phyloP scores from a whole-genome alignment of 1,140 invertebrate genomes.

The Caenorhabditis inopinata region DNA sequence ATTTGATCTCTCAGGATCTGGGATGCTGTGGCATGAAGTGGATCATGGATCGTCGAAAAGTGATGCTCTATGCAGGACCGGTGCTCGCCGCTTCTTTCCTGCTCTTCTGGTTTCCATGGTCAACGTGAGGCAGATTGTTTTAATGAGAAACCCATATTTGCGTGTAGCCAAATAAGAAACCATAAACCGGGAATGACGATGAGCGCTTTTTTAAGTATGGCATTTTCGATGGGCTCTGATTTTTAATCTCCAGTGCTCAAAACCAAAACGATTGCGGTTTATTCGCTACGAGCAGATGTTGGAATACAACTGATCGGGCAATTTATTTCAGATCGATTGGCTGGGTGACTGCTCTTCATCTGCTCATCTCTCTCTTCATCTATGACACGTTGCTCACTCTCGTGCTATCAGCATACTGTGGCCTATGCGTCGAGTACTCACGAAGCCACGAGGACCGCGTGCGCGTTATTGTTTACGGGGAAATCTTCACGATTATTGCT shows the following conservation, averaged over 20 bases:
- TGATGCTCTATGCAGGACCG: slow-evolving; percentile 66
- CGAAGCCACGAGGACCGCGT: slow-evolving; percentile 58
- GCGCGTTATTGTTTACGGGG: slow-evolving; percentile 56
- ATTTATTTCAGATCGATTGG: slow-evolving; percentile 32
- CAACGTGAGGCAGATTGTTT: slow-evolving; percentile 50
- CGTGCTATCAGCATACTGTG: slow-evolving; percentile 66
- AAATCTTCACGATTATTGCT: slow-evolving; percentile 54
- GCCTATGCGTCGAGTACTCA: slow-evolving; percentile 66
- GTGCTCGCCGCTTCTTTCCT: slow-evolving; percentile 66
- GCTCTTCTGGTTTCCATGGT: slow-evolving; percentile 67
- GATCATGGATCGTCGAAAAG: slow-evolving; percentile 64
- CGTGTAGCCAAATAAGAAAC: not conserved
- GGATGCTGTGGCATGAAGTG: slow-evolving; percentile 54
- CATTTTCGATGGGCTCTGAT: too few species aligned
- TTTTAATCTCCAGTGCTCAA: too few species aligned
- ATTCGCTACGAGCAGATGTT: too few species aligned
- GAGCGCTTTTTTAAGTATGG: too few species aligned
- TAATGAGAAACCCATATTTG: too few species aligned
- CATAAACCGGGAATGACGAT: not conserved
- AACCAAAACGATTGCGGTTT: too few species aligned
- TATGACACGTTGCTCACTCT: slow-evolving; percentile 67
- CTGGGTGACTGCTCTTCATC: slow-evolving; percentile 60
- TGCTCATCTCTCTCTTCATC: slow-evolving; percentile 65
- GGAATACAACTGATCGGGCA: too few species aligned
- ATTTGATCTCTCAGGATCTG: slow-evolving; percentile 43